phyloP scores from a whole-genome alignment of 1,140 invertebrate genomes.

The Thalassaphorura encarpata region DNA sequence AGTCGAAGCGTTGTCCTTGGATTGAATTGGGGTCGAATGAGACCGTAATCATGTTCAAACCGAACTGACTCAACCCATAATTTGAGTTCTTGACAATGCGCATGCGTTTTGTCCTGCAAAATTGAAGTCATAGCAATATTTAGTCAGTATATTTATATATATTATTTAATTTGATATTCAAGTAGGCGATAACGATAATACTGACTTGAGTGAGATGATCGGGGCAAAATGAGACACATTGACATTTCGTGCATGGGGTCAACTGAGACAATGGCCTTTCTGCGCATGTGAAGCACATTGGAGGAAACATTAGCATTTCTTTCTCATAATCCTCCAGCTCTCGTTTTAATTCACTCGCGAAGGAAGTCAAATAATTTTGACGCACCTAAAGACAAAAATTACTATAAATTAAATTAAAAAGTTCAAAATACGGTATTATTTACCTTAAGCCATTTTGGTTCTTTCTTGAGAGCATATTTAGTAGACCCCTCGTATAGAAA shows the following conservation, averaged over 20 bases:
- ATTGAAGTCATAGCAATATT: background rate
- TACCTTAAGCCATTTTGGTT: slow-evolving; percentile 21
- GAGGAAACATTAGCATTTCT: slow-evolving; percentile 55
- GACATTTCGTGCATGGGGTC: slow-evolving; percentile 11
- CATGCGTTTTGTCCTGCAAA: slow-evolving; percentile 31
- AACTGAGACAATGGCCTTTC: too few species aligned
- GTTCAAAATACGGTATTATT: slow-evolving; percentile 1
- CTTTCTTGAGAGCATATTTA: slow-evolving; percentile 1
- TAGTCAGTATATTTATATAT: too few species aligned
- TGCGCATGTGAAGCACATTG: slow-evolving; percentile 46
- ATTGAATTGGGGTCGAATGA: slow-evolving; percentile 27
- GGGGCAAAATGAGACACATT: slow-evolving; percentile 14
- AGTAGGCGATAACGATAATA: too few species aligned
- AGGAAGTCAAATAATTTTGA: slow-evolving; percentile 49
- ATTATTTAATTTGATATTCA: too few species aligned
- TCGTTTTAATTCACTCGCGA: slow-evolving; percentile 47
- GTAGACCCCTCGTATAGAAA: slow-evolving; percentile 35
- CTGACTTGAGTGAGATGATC: background rate
- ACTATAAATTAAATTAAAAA: background rate
- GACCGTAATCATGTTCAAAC: slow-evolving; percentile 38
- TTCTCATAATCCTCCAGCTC: slow-evolving; percentile 51
- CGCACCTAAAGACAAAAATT: slow-evolving; percentile 44
- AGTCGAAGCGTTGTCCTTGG: too few species aligned
- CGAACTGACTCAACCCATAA: slow-evolving; percentile 36
- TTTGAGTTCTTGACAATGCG: slow-evolving; percentile 38